phyloP scores from a whole-genome alignment of 2,797 vertebrate genomes.

The Myotis myotis region DNA sequence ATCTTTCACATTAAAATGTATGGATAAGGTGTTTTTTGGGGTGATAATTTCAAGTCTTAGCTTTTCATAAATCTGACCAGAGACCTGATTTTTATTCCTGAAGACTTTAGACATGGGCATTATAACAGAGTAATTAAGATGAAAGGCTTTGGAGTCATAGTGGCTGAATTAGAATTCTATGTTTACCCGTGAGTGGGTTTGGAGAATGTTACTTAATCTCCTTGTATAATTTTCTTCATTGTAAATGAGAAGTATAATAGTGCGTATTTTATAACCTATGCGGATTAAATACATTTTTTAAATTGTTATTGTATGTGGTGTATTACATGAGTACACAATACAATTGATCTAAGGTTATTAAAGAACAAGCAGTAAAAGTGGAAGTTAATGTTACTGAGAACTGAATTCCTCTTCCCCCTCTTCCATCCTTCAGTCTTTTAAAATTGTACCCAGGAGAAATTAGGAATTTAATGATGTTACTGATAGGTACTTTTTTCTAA shows the following conservation, averaged over 20 bases:
- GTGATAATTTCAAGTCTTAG: constrained; percentile 3
- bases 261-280: background rate
- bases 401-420: background rate
- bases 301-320: background rate
- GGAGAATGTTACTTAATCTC: background rate
- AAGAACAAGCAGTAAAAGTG: background rate
- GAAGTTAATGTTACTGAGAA: background rate
- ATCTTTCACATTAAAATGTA: background rate
- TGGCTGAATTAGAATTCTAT: background rate
- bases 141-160: background rate
- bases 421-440: background rate
- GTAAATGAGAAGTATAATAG: background rate
- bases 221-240: background rate
- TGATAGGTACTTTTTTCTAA: background rate
- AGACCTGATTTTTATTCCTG: background rate
- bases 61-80: background rate
- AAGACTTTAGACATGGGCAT: background rate
- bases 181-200: background rate
- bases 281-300: background rate
- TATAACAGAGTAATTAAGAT: background rate
- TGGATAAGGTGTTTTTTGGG: background rate
- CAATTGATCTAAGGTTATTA: background rate
- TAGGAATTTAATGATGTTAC: background rate
- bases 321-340: background rate
- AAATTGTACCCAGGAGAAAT: background rate